phyloP scores from a whole-genome alignment of 2,113 vertebrate genomes.

The Rhinoptilus africanus region DNA sequence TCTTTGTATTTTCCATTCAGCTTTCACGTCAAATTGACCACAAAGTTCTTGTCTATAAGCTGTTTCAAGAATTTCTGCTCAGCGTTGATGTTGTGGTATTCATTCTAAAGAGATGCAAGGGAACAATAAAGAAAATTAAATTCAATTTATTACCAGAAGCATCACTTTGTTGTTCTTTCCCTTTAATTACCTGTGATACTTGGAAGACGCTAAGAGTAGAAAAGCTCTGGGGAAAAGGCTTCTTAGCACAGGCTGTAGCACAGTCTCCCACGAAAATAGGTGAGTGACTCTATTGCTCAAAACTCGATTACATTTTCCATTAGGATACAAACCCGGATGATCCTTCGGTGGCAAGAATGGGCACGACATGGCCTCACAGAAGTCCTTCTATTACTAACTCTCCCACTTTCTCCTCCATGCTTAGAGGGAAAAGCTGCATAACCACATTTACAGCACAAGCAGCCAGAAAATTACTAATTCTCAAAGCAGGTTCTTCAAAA shows the following conservation, averaged over 20 bases:
- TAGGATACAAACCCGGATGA: background rate
- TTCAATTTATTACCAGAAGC: background rate
- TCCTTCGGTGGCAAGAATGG: background rate
- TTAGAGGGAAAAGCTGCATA: background rate
- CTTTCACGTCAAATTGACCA: slow-evolving; percentile 76
- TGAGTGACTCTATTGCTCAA: background rate
- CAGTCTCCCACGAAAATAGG: background rate
- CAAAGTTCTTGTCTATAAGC: slow-evolving; percentile 76
- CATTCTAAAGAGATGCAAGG: slow-evolving; percentile 64
- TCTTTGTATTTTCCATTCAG: slow-evolving; percentile 22
- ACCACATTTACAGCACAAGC: background rate
- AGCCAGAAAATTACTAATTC: background rate
- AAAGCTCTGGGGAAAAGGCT: background rate
- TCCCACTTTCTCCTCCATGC: background rate
- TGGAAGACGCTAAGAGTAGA: background rate
- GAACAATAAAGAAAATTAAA: background rate
- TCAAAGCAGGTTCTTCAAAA: background rate
- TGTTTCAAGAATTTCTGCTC: slow-evolving; percentile 80
- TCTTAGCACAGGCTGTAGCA: background rate
- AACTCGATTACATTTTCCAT: background rate
- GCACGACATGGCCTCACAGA: background rate
- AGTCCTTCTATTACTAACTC: background rate
- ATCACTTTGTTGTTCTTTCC: background rate
- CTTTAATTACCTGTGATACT: background rate
- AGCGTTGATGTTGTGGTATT: slow-evolving; percentile 78